Evolutionary conservation across 2,797 vertebrate species (phyloP).

Genomic region (Tangara arthus): DNA sequence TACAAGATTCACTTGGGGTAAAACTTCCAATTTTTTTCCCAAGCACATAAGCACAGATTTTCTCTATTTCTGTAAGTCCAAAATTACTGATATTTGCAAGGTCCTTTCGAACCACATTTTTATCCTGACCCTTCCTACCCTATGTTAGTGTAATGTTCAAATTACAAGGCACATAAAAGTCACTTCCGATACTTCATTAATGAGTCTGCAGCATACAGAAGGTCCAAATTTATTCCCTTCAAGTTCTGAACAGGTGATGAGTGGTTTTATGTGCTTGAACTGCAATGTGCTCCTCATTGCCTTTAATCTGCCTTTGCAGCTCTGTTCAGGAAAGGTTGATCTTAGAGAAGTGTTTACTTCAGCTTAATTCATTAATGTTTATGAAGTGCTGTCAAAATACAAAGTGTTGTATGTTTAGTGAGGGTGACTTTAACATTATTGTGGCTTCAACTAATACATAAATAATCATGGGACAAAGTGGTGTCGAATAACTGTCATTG

Average conservation of each 20-base stretch:
- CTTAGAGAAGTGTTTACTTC: conserved; percentile 36
- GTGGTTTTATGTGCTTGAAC: background rate
- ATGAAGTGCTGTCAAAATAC: conserved; percentile 48
- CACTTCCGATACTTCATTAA: background rate
- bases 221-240: background rate
- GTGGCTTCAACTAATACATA: background rate
- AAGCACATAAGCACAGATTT: background rate
- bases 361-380: conserved; percentile 49
- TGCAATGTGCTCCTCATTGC: background rate
- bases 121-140: background rate
- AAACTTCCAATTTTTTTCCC: background rate
- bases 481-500: background rate
- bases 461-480: background rate
- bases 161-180: background rate
- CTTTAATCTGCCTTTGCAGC: conserved; percentile 55
- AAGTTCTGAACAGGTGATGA: background rate
- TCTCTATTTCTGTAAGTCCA: background rate
- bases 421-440: conserved; percentile 49
- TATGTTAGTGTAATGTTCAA: background rate
- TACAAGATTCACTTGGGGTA: background rate
- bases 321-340: background rate
- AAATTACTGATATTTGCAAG: background rate
- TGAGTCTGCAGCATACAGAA: background rate
- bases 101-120: background rate
- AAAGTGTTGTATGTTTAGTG: conserved; percentile 12